Evolutionary conservation across 2,888 invertebrate species (phyloP).

Genomic region (Chalcis sispes): DNA sequence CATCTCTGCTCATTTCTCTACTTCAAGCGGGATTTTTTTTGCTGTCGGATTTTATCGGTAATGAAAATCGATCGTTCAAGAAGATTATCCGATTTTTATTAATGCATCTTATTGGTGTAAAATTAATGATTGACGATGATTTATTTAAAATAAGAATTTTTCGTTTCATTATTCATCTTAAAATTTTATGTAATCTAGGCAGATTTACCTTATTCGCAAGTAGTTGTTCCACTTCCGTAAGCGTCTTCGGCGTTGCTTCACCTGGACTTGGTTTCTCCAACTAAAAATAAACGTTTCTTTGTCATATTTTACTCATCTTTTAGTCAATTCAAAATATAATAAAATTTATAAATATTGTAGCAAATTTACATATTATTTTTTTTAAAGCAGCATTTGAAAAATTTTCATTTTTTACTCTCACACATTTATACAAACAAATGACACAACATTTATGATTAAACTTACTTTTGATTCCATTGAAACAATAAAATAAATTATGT

Average conservation of each 20-base stretch:
- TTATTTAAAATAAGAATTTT: neutral
- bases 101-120: neutral
- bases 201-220: constrained; percentile 71
- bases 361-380: neutral
- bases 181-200: neutral
- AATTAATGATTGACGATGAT: neutral
- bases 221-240: constrained; percentile 71
- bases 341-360: neutral
- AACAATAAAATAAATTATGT: neutral
- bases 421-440: too few species aligned
- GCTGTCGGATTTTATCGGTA: neutral
- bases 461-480: too few species aligned
- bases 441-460: too few species aligned
- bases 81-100: too few species aligned
- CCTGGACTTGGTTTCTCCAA: constrained; percentile 65
- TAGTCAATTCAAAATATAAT: constrained; percentile 10
- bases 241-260: constrained; percentile 67
- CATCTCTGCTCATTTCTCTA: neutral
- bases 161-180: neutral
- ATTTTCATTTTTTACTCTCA: constrained; percentile 8
- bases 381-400: neutral
- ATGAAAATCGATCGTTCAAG: too few species aligned
- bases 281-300: constrained; percentile 60
- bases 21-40: neutral
- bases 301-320: neutral